These are phyloP conservation scores for Desmophyllum pertusum DNA, from an alignment of 92 coral and sea anemone genomes.

Conservation along the genomic window DNA sequence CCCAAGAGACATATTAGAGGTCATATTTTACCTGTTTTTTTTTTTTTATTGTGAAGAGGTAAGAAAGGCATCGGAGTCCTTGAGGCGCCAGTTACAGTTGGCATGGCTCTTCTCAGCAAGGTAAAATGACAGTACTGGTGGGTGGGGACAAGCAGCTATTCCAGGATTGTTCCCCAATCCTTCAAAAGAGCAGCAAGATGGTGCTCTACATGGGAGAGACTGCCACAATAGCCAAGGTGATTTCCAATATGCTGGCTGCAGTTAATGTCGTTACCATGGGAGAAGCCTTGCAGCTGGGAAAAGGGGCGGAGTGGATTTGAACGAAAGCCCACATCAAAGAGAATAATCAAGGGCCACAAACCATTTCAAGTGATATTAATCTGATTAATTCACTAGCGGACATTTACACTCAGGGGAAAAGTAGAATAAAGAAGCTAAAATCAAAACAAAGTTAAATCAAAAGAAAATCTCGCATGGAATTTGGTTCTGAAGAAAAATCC, in stretches of 20 bases:
- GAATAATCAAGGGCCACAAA: too few species aligned
- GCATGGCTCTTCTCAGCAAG: conserved; percentile 69
- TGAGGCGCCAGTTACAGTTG: conserved; percentile 81
- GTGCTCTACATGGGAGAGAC: conserved; percentile 65
- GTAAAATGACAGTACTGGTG: conserved; percentile 72
- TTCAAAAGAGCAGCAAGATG: conserved; percentile 47
- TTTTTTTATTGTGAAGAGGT: conserved; percentile 30
- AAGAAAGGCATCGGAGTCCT: conserved; percentile 51
- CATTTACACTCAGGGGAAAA: too few species aligned
- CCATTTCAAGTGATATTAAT: too few species aligned
- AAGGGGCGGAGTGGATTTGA: conserved; percentile 64
- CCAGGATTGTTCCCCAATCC: conserved; percentile 66
- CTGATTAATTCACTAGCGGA: too few species aligned
- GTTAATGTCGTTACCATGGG: conserved; percentile 65
- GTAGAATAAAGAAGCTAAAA: too few species aligned
- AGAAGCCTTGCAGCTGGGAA: conserved; percentile 77
- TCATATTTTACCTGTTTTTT: not conserved
- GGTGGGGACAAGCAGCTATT: conserved; percentile 70
- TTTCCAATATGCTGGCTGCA: conserved; percentile 84
- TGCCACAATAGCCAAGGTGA: conserved; percentile 79
- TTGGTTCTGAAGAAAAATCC: too few species aligned
- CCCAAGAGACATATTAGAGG: too few species aligned
- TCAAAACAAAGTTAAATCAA: too few species aligned
- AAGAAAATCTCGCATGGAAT: too few species aligned
- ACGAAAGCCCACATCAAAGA: too few species aligned